Evolutionary conservation across 2,797 vertebrate genomes (phyloP).

Genomic region (Pristis pectinata): DNA sequence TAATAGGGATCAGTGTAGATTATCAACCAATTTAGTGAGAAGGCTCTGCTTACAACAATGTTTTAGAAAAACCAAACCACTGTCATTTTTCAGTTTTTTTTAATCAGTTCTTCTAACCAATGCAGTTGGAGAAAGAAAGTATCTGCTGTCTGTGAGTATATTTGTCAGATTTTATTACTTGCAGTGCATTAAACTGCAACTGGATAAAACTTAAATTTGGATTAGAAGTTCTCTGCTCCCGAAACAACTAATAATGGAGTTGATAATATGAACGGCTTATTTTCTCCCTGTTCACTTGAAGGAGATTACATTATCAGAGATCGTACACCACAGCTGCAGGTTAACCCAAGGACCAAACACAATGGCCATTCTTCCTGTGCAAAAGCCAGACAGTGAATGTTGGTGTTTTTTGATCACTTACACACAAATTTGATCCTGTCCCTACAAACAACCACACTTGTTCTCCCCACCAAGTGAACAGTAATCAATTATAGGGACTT

Average conservation of each 20-base stretch:
- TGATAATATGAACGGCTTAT: not conserved
- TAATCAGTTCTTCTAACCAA: not conserved
- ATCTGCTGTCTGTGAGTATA: not conserved
- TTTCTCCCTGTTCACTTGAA: not conserved
- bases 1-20: not conserved
- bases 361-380: not conserved
- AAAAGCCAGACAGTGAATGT: not conserved
- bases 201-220: not conserved
- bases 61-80: not conserved
- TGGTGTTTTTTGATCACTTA: not conserved
- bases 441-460: not conserved
- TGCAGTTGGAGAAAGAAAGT: not conserved
- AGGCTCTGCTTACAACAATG: not conserved
- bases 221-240: too few relatives aligned
- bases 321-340: not conserved
- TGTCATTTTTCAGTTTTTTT: not conserved
- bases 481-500: not conserved
- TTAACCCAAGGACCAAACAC: not conserved
- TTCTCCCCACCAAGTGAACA: not conserved
- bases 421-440: not conserved
- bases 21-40: not conserved
- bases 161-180: not conserved
- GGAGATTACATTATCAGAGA: not conserved
- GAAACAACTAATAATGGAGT: not conserved
- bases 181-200: not conserved